Evolutionary conservation across 1,140 invertebrate genomes (phyloP).

Genomic region (Ptiloglossa arizonensis): DNA sequence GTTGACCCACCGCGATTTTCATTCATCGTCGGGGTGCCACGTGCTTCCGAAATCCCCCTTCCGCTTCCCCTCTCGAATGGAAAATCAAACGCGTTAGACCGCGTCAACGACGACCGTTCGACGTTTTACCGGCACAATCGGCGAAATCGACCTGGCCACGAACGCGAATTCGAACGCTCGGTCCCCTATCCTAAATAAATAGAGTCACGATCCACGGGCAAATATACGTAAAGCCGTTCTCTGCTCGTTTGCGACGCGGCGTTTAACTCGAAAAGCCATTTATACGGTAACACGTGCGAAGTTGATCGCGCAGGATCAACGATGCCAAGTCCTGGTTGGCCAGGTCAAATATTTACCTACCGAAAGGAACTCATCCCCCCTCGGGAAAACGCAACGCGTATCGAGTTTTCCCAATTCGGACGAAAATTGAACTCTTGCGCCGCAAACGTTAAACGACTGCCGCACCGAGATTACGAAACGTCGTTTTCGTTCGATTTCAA

Average conservation of each 20-base stretch:
- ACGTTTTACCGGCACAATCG: conserved; percentile 29
- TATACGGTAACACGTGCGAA: conserved; percentile 44
- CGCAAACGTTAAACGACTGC: too few relatives aligned
- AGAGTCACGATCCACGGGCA: conserved; percentile 42
- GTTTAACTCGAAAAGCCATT: conserved; percentile 47
- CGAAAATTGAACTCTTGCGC: too few relatives aligned
- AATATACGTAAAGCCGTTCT: conserved; percentile 44
- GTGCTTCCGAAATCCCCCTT: conserved; percentile 50
- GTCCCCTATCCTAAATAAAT: conserved; percentile 56
- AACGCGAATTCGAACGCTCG: conserved; percentile 11
- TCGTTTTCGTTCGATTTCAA: too few relatives aligned
- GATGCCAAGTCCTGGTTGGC: background rate
- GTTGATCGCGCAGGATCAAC: conserved; percentile 10
- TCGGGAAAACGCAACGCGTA: too few relatives aligned
- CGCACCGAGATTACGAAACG: too few relatives aligned
- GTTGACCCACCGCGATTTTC: conserved; percentile 63
- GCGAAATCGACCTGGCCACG: background rate
- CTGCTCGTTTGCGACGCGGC: too few relatives aligned
- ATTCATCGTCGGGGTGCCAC: conserved; percentile 57
- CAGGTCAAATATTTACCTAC: conserved; percentile 38
- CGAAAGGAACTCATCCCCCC: too few relatives aligned
- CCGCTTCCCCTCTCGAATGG: conserved; percentile 6
- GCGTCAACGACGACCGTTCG: conserved; percentile 31
- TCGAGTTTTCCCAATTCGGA: too few relatives aligned
- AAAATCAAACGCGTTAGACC: conserved; percentile 51